Base-by-base conservation (phyloP, 2,113 vertebrate genomes). In the Nyctereutes procyonoides region DNA sequence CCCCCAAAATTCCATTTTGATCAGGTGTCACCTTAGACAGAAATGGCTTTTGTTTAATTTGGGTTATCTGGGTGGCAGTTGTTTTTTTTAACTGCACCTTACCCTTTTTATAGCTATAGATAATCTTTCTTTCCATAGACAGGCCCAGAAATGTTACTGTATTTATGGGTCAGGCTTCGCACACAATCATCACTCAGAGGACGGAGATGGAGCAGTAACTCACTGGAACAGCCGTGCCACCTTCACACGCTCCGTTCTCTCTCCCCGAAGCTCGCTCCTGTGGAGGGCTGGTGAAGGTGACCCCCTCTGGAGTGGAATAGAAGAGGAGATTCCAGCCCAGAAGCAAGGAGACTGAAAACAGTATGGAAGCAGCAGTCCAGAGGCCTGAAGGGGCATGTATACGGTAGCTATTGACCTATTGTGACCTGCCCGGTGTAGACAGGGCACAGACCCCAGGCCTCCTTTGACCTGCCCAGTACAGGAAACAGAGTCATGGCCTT, bases 21-120 rank as follows among this genome's bases (percentile, higher is more conserved):
- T 86, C 55, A 30, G 22, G 79, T 92, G 86, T 94, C 96, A 88
- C 28, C 43, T 93, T 62, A 88, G 90, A 90, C 1, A 0, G 56
- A 63, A 86, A 88, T 83, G 14, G 26, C 43, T 84, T 83, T 92
- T 90, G 69, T 80, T 96, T 92, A 88, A 80, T 88, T 89, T 56
- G 35, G 65, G 95, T 85, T 95, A 77, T 92, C 84, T 80, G 69
- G 22, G 28, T 71, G 79, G 81, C 79, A 81, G 32, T 22, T 71
- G 10, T 71, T 32, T 63, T 88, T 60, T 92, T 83, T 69, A 11
- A 77, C 71, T 73, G 84, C 71, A 76, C 85, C 58, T 90, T 53
- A 69, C 77, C 85, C 48, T 95, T 94, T 95, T 95, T 56, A 88
- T 28, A 79, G 82, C 65, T 74, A 4, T 24, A 90, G 91, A 73